A percentile compares a stretch with the other conserved stretches of the same genome.
phyloP scores from a whole-genome alignment of 2,113 vertebrate genomes.

The Cyphomyrus discorhynchus region DNA sequence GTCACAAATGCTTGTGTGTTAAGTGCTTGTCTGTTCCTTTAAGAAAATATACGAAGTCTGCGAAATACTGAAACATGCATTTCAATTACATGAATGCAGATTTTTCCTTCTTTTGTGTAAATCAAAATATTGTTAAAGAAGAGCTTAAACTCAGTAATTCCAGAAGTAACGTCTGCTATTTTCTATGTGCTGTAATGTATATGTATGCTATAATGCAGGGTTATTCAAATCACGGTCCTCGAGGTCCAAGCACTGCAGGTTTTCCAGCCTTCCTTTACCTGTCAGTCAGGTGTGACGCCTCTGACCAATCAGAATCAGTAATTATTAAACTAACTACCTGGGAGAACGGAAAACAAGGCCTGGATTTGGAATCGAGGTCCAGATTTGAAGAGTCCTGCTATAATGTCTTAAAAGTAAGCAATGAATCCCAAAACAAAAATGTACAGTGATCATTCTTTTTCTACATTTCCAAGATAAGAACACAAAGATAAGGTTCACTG shows the following conservation, averaged over 20 bases:
- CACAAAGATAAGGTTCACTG: background rate
- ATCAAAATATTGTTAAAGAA: background rate
- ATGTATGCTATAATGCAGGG: background rate
- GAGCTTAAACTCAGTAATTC: background rate
- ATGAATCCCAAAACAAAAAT: background rate
- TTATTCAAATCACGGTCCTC: too few species aligned
- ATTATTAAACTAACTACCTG: too few species aligned
- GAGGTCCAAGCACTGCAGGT: too few species aligned
- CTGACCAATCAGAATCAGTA: too few species aligned
- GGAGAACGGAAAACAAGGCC: too few species aligned
- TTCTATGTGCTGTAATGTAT: background rate
- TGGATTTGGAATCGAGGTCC: too few species aligned
- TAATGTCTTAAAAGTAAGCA: background rate
- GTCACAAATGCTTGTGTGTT: background rate
- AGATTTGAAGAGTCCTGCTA: background rate
- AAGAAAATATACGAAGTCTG: background rate
- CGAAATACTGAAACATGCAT: background rate
- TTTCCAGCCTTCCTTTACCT: too few species aligned
- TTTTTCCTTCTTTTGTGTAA: background rate
- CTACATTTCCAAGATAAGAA: background rate
- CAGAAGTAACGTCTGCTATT: background rate
- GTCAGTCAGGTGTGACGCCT: too few species aligned
- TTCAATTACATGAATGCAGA: background rate
- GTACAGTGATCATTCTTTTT: background rate
- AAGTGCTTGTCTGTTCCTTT: background rate